These are phyloP conservation scores for Lamellibrachia columna DNA, from an alignment of 2,888 invertebrate genomes.

Conservation along the genomic window DNA sequence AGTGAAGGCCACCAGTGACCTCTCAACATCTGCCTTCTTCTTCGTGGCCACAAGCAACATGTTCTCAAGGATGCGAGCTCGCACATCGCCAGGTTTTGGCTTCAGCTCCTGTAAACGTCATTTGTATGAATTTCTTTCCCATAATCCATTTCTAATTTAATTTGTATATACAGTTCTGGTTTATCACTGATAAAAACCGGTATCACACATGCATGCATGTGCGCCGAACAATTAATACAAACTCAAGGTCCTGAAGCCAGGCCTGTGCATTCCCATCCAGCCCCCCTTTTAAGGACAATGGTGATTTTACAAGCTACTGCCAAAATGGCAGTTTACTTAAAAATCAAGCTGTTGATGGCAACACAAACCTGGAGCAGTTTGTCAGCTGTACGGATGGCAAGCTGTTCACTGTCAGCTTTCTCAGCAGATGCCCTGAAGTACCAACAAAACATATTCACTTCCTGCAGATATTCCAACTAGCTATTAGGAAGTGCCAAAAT, in stretches of 20 bases:
- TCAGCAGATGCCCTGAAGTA: slow-evolving; percentile 44
- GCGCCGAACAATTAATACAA: too few species aligned
- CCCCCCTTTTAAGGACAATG: not conserved
- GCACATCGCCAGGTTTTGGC: slow-evolving; percentile 73
- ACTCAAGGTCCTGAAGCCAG: too few species aligned
- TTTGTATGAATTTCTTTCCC: not conserved
- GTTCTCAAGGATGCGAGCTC: slow-evolving; percentile 76
- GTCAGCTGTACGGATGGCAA: slow-evolving; percentile 82
- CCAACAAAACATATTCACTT: not conserved
- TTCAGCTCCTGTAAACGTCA: slow-evolving; percentile 73
- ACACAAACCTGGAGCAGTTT: slow-evolving; percentile 69
- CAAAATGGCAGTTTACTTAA: not conserved
- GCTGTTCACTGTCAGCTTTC: slow-evolving; percentile 73
- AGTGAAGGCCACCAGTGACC: slow-evolving; percentile 82
- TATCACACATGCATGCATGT: too few species aligned
- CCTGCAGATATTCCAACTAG: not conserved
- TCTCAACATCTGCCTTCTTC: slow-evolving; percentile 84
- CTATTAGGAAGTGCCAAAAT: too few species aligned
- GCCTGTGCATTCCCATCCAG: too few species aligned
- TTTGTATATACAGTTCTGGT: too few species aligned
- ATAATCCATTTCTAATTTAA: too few species aligned
- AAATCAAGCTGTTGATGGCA: slow-evolving; percentile 9
- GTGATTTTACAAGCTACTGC: too few species aligned
- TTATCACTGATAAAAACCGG: too few species aligned
- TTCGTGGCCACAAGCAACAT: slow-evolving; percentile 85